Percentiles rank a stretch among this genome's conserved stretches.
Evolutionary conservation across 2,113 vertebrate species (phyloP).

Genomic region (Ochotona curzoniae): DNA sequence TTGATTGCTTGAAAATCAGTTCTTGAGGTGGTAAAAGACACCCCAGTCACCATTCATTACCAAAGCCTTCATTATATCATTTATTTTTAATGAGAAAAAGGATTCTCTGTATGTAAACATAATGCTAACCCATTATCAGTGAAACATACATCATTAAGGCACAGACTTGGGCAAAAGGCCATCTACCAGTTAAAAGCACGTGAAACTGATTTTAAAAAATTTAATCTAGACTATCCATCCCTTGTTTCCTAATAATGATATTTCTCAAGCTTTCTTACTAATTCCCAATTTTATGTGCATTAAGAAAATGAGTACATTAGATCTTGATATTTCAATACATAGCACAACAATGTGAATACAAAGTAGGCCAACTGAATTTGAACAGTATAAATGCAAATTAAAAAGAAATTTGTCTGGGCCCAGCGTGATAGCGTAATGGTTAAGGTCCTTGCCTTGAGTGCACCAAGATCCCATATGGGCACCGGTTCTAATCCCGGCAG

Average conservation of each 20-base stretch:
- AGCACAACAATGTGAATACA: background rate
- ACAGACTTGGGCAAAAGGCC: background rate
- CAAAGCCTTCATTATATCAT: constrained; percentile 65
- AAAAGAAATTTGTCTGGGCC: background rate
- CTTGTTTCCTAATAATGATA: constrained; percentile 42
- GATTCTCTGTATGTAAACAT: constrained; percentile 53
- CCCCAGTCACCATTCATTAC: constrained; percentile 55
- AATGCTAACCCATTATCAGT: constrained; percentile 54
- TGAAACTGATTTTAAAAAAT: constrained; percentile 51
- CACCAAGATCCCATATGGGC: no score
- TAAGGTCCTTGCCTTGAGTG: no score
- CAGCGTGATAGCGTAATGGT: no score
- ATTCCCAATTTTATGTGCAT: constrained; percentile 30
- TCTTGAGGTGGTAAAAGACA: constrained; percentile 68
- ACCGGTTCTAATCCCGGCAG: no score
- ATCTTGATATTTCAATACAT: constrained; percentile 39
- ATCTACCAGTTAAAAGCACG: constrained; percentile 48
- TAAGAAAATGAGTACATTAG: constrained; percentile 8
- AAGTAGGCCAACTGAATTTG: constrained; percentile 48
- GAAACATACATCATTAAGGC: constrained; percentile 19
- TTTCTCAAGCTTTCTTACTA: constrained; percentile 40
- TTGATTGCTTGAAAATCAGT: constrained; percentile 70
- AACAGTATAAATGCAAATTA: constrained; percentile 19
- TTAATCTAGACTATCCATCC: background rate
- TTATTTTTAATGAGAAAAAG: constrained; percentile 63